phyloP scores from a whole-genome alignment of 2,113 vertebrate species.

The Sterna hirundo region DNA sequence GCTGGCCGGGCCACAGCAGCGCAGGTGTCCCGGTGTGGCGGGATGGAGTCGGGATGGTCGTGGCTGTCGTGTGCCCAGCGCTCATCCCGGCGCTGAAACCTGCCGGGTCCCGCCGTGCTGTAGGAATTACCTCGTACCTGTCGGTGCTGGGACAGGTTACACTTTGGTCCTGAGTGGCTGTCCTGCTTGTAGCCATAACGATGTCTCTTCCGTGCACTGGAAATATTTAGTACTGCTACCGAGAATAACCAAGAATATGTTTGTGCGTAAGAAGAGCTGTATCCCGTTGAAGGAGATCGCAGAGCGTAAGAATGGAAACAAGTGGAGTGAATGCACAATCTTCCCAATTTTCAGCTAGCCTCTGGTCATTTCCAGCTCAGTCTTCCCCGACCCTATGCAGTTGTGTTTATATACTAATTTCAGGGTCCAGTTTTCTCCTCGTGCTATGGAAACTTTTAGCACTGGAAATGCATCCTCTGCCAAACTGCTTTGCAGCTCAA shows the following conservation, averaged over 20 bases:
- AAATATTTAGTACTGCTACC: fast-evolving
- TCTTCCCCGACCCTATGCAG: fast-evolving
- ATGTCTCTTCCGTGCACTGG: fast-evolving
- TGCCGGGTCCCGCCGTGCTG: too few relatives aligned
- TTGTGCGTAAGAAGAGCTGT: fast-evolving
- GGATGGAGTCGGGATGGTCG: fast-evolving
- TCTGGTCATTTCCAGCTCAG: background rate
- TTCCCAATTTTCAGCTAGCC: background rate
- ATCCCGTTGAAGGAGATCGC: background rate
- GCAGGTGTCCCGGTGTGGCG: background rate
- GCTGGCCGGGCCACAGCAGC: background rate
- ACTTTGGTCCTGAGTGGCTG: fast-evolving
- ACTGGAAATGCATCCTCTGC: background rate
- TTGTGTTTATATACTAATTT: background rate
- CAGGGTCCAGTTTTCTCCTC: background rate
- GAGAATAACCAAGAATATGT: fast-evolving
- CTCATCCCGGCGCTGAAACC: background rate
- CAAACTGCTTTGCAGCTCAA: background rate
- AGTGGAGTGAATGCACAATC: fast-evolving
- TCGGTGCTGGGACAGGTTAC: fast-evolving
- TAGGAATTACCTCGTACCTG: fast-evolving
- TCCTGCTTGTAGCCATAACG: fast-evolving
- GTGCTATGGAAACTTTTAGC: background rate
- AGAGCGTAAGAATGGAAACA: background rate
- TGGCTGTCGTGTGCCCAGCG: fast-evolving